Base-by-base conservation (phyloP, 2,797 vertebrate species). In the Apogon hyalosoma region DNA sequence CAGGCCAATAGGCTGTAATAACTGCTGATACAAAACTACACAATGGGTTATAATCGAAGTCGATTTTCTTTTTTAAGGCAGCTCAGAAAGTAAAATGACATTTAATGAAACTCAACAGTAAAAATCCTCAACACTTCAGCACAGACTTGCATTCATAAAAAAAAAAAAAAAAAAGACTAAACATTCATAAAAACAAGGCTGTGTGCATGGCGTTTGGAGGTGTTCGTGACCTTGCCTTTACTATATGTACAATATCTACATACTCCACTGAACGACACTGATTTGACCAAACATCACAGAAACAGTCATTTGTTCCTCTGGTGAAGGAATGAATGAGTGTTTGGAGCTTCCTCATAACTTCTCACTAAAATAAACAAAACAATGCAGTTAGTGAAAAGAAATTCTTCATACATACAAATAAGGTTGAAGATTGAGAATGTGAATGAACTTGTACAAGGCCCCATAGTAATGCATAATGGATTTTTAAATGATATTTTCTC, bases 321-420 rank as follows among this genome's bases (percentile, higher is more conserved):
- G 55, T 33, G 56, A 63, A 63, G 49, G 75, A 77, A 55, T 50
- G 51, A 50, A 54, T 45, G 16, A 36, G 19, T 48, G 13, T 13
- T 38, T 50, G 12, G 7, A 76, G 68, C 21, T 8, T 72, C 65
- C 77, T 96, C 92, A 96, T 79, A 96, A 88, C 80, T 95, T 95
- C 87, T 96, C 95, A 77, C 95, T 96, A 18, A 46, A 69, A 75
- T 12, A 6, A 73, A 69, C 18, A 18, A 24, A 80, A 78, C 11
- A 15, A 65, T 0, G 14, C 28, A 38, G 43, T 65, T 61, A 73
- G 15, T 42, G 14, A 39, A 49, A 40, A 77, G 14, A 69, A 53
- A 33, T 47, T 15, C 24, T 59, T 13, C 11, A 66, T 13, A 19
- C 6, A 64, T 11, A 31, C 13, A 43, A 18, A 45, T 19, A 28